Evolutionary conservation across 2,113 vertebrate genomes (phyloP).

Genomic region (Pterocles burchelli): DNA sequence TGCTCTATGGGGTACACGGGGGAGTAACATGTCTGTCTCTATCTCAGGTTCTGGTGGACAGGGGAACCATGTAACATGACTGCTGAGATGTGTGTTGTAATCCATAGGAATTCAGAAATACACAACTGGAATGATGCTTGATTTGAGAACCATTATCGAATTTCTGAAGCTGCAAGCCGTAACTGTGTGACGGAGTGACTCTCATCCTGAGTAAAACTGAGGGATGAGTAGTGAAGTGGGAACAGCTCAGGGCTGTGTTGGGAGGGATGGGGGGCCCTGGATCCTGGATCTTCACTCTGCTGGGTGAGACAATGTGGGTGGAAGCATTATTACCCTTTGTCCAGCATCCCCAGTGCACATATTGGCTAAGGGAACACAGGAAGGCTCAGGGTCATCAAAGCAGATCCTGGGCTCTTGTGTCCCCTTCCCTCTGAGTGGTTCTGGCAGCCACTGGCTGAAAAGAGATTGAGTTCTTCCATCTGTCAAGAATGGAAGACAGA

Average conservation of each 20-base stretch:
- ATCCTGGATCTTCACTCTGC: background rate
- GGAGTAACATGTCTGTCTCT: background rate
- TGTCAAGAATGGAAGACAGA: background rate
- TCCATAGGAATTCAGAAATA: rapidly evolving
- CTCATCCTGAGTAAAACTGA: background rate
- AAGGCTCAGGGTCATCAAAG: background rate
- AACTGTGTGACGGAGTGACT: background rate
- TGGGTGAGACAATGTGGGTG: rapidly evolving
- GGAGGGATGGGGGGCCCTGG: background rate
- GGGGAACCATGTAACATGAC: rapidly evolving
- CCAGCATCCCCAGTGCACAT: background rate
- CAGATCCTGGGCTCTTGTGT: background rate
- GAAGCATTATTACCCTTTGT: background rate
- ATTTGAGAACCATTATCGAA: rapidly evolving
- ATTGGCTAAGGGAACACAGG: background rate
- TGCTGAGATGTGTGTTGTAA: rapidly evolving
- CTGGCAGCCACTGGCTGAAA: background rate
- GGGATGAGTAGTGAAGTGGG: background rate
- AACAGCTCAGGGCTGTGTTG: background rate
- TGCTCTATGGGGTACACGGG: rapidly evolving
- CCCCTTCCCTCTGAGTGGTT: background rate
- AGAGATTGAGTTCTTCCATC: background rate
- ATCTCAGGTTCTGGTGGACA: background rate
- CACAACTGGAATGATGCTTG: background rate
- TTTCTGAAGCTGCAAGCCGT: background rate